phyloP scores from a whole-genome alignment of 2,888 invertebrate species.

The Sepioteuthis lessoniana region DNA sequence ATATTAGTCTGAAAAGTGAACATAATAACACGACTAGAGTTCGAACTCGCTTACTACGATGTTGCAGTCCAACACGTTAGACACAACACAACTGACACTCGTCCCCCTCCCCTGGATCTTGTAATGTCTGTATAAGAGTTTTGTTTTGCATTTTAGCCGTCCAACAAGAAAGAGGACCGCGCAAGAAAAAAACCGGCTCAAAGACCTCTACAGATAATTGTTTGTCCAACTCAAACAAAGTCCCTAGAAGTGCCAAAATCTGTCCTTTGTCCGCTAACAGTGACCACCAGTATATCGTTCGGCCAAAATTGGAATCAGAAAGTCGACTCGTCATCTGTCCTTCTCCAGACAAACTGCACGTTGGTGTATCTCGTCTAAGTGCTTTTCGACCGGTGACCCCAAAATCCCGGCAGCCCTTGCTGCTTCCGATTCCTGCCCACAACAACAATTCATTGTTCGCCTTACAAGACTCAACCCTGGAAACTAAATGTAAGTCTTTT shows the following conservation, averaged over 20 bases:
- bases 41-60: too few species aligned
- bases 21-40: too few species aligned
- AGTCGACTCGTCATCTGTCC: background rate
- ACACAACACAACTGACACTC: too few species aligned
- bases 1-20: too few species aligned
- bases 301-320: background rate
- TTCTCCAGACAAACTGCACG: conserved; percentile 41
- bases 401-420: conserved; percentile 44
- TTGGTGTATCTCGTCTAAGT: conserved; percentile 55
- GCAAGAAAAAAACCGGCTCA: conserved; percentile 76
- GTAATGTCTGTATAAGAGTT: too few species aligned
- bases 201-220: conserved; percentile 48
- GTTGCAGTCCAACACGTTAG: too few species aligned
- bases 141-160: conserved; percentile 79
- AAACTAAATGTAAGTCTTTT: background rate
- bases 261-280: background rate
- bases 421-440: background rate
- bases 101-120: too few species aligned
- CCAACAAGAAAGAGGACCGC: conserved; percentile 88
- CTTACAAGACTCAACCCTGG: background rate
- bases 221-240: conserved; percentile 15
- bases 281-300: conserved; percentile 3
- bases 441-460: background rate
- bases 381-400: conserved; percentile 59
- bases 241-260: conserved; percentile 39